Evolutionary conservation across 53 echinoderm and acorn worm genomes (phyloP).

Genomic region (Zoroaster sp.): DNA sequence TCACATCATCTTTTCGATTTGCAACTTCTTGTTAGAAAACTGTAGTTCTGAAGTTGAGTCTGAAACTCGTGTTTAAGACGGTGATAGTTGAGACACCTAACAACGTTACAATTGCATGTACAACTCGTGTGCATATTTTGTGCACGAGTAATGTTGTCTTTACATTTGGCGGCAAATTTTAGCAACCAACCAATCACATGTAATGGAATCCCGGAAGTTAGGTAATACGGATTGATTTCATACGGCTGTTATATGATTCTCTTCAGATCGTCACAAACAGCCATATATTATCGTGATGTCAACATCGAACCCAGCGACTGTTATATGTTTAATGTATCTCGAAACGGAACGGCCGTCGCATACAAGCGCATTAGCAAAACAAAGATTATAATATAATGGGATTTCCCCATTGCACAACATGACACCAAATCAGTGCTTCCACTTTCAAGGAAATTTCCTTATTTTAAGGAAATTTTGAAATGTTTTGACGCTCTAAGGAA

Average conservation of each 20-base stretch:
- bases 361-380: background rate
- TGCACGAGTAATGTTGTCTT: background rate
- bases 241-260: constrained; percentile 3
- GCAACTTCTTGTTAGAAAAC: background rate
- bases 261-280: background rate
- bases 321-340: background rate
- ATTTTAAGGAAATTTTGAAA: too few species aligned
- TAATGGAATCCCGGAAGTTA: constrained; percentile 22
- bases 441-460: too few species aligned
- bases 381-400: background rate
- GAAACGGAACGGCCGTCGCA: background rate
- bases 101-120: too few species aligned
- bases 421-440: too few species aligned
- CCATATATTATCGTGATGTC: background rate
- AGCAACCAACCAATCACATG: constrained; percentile 16
- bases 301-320: background rate
- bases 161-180: constrained; percentile 41
- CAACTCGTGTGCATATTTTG: too few species aligned
- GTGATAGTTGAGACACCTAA: too few species aligned
- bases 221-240: background rate
- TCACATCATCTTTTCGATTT: background rate
- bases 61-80: too few species aligned
- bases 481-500: too few species aligned
- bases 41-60: too few species aligned
- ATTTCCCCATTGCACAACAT: too few species aligned